A percentile compares a stretch with the other conserved stretches of the same genome.
Conservation (phyloP, 1,140 invertebrate species). For the Aphaenogaster rudis region DNA sequence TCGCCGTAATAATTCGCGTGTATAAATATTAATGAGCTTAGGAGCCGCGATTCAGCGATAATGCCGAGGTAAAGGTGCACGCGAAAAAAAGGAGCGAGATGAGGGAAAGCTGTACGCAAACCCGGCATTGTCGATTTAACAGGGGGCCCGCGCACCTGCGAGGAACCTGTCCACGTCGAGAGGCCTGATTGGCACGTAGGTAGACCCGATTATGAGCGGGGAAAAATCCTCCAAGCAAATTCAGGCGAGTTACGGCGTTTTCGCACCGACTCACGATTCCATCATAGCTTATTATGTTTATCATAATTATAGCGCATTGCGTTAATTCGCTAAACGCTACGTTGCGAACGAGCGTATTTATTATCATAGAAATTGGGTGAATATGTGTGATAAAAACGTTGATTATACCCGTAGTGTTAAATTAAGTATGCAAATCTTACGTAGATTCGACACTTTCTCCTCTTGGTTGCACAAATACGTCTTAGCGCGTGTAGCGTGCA, state of each 20-base stretch:
- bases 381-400: constrained; percentile 1
- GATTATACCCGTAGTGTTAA: constrained; percentile 8
- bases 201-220: constrained; percentile 22
- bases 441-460: constrained; percentile 9
- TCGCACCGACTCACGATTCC: constrained; percentile 19
- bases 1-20: constrained; percentile 31
- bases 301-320: constrained; percentile 45
- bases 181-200: constrained; percentile 40
- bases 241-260: constrained; percentile 22
- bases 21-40: constrained; percentile 59
- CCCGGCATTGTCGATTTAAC: constrained; percentile 50
- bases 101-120: constrained; percentile 42
- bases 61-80: constrained; percentile 33
- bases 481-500: background rate
- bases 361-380: constrained; percentile 36
- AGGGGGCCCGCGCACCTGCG: background rate
- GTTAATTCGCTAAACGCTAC: constrained; percentile 44
- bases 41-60: constrained; percentile 52
- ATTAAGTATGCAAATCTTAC: constrained; percentile 21
- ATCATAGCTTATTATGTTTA: constrained; percentile 20
- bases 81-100: constrained; percentile 35
- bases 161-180: background rate
- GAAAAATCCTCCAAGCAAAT: constrained; percentile 44
- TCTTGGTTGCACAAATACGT: background rate
- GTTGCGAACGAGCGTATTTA: constrained; percentile 40